Evolutionary conservation across 2,797 vertebrate species (phyloP).

Genomic region (Microhierax caerulescens): DNA sequence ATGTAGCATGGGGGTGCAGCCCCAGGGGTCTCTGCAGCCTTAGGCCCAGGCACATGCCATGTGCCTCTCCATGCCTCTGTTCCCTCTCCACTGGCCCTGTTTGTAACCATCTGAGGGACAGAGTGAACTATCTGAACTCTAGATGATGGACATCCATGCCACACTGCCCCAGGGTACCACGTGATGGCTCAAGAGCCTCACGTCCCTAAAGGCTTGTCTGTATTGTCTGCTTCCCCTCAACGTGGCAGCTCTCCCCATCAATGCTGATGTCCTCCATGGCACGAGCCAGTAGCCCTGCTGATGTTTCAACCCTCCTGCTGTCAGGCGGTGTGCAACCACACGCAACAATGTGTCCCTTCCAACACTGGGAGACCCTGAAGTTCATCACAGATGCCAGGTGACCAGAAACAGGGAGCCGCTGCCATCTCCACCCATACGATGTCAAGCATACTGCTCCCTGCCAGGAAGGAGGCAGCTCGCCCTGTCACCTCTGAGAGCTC

Average conservation of each 20-base stretch:
- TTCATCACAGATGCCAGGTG: rapidly evolving
- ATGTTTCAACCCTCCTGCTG: background rate
- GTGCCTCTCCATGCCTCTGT: too few relatives aligned
- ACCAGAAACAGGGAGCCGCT: background rate
- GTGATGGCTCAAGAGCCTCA: background rate
- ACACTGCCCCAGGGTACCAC: background rate
- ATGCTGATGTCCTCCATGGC: rapidly evolving
- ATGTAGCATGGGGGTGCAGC: too few relatives aligned
- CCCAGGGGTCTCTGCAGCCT: background rate
- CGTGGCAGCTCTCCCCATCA: background rate
- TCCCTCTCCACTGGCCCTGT: background rate
- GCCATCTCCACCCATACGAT: background rate
- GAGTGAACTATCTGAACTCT: rapidly evolving
- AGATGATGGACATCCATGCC: rapidly evolving
- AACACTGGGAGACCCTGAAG: rapidly evolving
- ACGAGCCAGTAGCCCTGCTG: background rate
- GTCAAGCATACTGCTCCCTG: background rate
- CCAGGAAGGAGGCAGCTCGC: rapidly evolving
- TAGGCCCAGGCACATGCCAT: too few relatives aligned
- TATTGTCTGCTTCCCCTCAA: background rate
- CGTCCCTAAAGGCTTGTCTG: background rate
- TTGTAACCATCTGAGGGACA: background rate
- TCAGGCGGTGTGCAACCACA: rapidly evolving
- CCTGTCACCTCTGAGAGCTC: background rate
- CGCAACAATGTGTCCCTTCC: background rate